Base-by-base conservation (phyloP, 2,888 invertebrate genomes). In the Pinctada fucata region DNA sequence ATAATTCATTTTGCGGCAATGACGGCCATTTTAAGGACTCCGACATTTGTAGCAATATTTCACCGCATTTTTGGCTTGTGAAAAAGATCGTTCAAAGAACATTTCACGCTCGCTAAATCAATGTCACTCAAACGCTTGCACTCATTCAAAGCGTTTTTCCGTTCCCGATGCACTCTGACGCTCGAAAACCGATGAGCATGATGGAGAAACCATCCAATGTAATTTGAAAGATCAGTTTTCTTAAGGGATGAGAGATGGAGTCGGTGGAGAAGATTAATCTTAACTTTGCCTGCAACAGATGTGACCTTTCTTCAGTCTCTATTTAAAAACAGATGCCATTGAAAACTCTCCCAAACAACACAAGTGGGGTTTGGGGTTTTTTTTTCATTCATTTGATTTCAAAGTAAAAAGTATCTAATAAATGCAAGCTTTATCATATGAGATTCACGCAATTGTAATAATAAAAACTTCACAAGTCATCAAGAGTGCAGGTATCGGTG, bases 31-130 rank as follows among this genome's bases (percentile, higher is more conserved):
- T 72, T 52, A 58, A 72, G 72, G 31, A 47, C 47, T 50, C 73
- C 68, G 78, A 78, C 78, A 78, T 75, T 70, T 69, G 50, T 50
- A 75, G 63, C 74, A 64, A 78, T 78, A 74, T 78, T 69, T 78
- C 64, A 70, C 51, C 78, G 73, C 73, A 78, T 51, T 78, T 78
- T 74, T 72, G 45, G 65, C 74, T 64, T 74, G 74, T 66, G 31
- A 66, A 74, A 74, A 63, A 48, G 65, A 74, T 74, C 51, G 63
- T 74, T 58, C 63, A 58, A 48, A 74, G 49, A 66, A 66, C 66
- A 74, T 74, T 74, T 74, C 74, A 74, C 66, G 74, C 66, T 47
- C n/a, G 74, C 66, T 74, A 74, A 66, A 74, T 74, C 74, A 74
- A 65, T 66, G 66, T 74, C 74, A 74, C 73, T 73, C 64, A 73